These are phyloP conservation scores for Mimas tiliae DNA, from an alignment of 2,888 invertebrate genomes.

Conservation along the genomic window DNA sequence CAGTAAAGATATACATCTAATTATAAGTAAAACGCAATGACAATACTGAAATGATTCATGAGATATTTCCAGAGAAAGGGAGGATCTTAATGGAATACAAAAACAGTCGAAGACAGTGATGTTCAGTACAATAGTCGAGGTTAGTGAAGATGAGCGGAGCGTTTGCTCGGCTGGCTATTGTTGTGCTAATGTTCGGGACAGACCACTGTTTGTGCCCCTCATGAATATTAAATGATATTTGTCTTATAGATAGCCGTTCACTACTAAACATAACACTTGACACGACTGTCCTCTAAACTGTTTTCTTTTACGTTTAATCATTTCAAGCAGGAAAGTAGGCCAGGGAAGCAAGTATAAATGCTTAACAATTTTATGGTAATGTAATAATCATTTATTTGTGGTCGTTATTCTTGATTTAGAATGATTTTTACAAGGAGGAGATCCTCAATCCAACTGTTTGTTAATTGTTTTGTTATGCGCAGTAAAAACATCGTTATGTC, in stretches of 20 bases:
- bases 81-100: constrained; percentile 42
- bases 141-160: constrained; percentile 61
- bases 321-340: too few relatives aligned
- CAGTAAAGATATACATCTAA: background rate
- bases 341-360: too few relatives aligned
- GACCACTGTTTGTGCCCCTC: constrained; percentile 63
- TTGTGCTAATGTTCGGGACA: constrained; percentile 72
- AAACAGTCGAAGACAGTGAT: constrained; percentile 61
- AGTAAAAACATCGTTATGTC: background rate
- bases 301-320: constrained; percentile 4
- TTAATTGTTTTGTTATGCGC: too few relatives aligned
- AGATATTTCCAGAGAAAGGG: constrained; percentile 23
- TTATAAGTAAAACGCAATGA: constrained; percentile 2
- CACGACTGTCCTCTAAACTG: constrained; percentile 8
- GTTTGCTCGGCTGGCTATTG: constrained; percentile 64
- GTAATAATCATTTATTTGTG: too few relatives aligned
- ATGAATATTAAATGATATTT: constrained; percentile 80
- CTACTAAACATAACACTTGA: constrained; percentile 57
- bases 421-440: too few relatives aligned
- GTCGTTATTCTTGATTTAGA: too few relatives aligned
- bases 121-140: constrained; percentile 65
- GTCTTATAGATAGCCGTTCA: constrained; percentile 62
- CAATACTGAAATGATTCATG: constrained; percentile 43
- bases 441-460: too few relatives aligned
- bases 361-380: too few relatives aligned